Conservation (phyloP, 2,797 vertebrate genomes). For the Alfaro cultratus region DNA sequence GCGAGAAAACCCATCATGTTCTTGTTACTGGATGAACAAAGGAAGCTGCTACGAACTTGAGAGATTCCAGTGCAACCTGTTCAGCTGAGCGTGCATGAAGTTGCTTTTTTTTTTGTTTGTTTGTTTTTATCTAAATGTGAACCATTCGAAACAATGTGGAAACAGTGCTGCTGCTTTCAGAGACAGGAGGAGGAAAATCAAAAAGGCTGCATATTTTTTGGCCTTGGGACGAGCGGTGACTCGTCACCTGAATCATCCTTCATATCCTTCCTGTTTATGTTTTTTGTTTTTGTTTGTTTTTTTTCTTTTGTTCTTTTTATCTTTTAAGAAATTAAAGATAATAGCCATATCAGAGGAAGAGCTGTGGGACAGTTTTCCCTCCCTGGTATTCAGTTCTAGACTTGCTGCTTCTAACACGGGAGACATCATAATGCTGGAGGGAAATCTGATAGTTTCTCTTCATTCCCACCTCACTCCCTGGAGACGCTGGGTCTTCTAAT, state of each 20-base stretch:
- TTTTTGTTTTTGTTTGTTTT: conserved; percentile 16
- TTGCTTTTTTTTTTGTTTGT: neutral
- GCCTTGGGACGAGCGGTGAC: conserved; percentile 64
- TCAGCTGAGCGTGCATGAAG: conserved; percentile 69
- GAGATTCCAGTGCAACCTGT: conserved; percentile 32
- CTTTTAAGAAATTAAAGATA: conserved; percentile 50
- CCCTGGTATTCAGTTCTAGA: conserved; percentile 26
- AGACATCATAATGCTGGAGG: conserved; percentile 59
- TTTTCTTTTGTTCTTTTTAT: conserved; percentile 14
- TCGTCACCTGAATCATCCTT: conserved; percentile 66
- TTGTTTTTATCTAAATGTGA: conserved; percentile 44
- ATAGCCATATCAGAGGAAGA: conserved; percentile 61
- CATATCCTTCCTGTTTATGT: conserved; percentile 32
- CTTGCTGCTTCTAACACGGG: conserved; percentile 39
- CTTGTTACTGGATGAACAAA: conserved; percentile 23
- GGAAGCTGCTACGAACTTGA: conserved; percentile 45
- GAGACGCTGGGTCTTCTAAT: conserved; percentile 35
- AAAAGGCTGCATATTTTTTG: conserved; percentile 25
- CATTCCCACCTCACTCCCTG: conserved; percentile 41
- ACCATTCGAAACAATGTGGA: conserved; percentile 49
- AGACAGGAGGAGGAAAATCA: conserved; percentile 53
- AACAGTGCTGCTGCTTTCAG: conserved; percentile 66
- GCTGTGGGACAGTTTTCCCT: conserved; percentile 23
- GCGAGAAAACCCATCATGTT: conserved; percentile 38
- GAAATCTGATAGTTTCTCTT: conserved; percentile 53